Conservation (phyloP, 2,888 invertebrate genomes). For the Torymus aiolomorphi region DNA sequence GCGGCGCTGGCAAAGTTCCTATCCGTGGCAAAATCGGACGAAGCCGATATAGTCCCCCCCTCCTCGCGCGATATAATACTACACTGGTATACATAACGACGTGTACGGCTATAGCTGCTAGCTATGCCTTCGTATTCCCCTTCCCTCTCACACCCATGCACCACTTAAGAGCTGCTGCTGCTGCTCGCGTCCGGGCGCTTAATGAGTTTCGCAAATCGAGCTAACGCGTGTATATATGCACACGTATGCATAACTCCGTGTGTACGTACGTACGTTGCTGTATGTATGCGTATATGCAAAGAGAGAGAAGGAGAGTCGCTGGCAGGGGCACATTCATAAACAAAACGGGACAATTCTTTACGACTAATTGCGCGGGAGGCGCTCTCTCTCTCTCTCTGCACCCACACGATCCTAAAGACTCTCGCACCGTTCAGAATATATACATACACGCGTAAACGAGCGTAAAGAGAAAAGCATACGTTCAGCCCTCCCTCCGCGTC, state of each 20-base stretch:
- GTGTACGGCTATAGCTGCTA: no score
- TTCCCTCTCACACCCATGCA: no score
- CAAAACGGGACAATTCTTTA: conserved; percentile 57
- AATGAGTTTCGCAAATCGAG: conserved; percentile 46
- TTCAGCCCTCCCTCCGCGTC: no score
- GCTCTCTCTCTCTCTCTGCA: not conserved
- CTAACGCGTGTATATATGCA: not conserved
- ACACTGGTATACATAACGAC: no score
- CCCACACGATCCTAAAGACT: no score
- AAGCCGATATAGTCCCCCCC: not conserved
- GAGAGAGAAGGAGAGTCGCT: not conserved
- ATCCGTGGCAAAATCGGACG: not conserved
- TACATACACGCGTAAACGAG: not conserved
- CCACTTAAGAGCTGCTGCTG: not conserved
- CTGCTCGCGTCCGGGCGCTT: not conserved
- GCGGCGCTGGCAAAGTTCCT: conserved; percentile 11
- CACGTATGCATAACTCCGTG: not conserved
- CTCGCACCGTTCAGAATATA: no score
- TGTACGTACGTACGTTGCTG: not conserved
- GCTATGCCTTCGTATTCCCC: no score
- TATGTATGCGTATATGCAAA: not conserved
- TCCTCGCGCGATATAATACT: no score
- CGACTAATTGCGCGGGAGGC: conserved; percentile 59
- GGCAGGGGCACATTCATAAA: conserved; percentile 16
- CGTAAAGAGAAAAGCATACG: not conserved